Evolutionary conservation across 2,888 invertebrate genomes (phyloP), one percentile per base, ranked within the genome.

Genomic region (Drosophila paucipuncta): DNA sequence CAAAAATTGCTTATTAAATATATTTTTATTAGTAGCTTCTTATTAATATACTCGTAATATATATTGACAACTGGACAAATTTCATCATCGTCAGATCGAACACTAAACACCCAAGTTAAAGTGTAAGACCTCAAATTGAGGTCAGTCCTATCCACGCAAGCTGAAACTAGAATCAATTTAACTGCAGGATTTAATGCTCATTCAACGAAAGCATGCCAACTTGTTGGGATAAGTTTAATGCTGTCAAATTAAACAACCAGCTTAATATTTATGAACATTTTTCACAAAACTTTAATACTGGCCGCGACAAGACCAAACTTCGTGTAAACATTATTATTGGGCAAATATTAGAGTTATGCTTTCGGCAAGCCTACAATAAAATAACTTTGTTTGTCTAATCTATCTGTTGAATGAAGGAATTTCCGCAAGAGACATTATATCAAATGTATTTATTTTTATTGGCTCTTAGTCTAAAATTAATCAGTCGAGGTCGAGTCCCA

Each of bases 381-480:
- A 35, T 25, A 39, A 25, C 31, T 37, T 58, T 64, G 43, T 75
- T 75, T 74, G 49, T 10, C 0, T 37, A 54, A 57, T 52, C 73
- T 66, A 28, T 41, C 57, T 25, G 28, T 57, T 33, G 22, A 16
- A 16, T 30, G 13, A 10, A 35, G 35, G 28, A 41, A 59, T 63
- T 78, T 58, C 18, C 49, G 60, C 28, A 43, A 54, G 2, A 60
- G 66, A 35, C 62, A 68, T 83, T 69, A 77, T 82, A 74, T 10
- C 22, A 5, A 50, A 43, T 58, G 55, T 37, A 47, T 61, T 67
- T 54, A 60, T 63, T 73, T 88, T 83, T 62, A 82, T 73, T 75
- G 81, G 28, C 31, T 25, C 22, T 62, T 35, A 39, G 70, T 85
- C 85, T 81, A 73, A 83, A 80, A 72, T 88, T 76, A 85, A 85